A percentile compares a stretch with the other conserved stretches of the same genome.
Conservation (phyloP, 2,113 vertebrate genomes). For the Morone chrysops region DNA sequence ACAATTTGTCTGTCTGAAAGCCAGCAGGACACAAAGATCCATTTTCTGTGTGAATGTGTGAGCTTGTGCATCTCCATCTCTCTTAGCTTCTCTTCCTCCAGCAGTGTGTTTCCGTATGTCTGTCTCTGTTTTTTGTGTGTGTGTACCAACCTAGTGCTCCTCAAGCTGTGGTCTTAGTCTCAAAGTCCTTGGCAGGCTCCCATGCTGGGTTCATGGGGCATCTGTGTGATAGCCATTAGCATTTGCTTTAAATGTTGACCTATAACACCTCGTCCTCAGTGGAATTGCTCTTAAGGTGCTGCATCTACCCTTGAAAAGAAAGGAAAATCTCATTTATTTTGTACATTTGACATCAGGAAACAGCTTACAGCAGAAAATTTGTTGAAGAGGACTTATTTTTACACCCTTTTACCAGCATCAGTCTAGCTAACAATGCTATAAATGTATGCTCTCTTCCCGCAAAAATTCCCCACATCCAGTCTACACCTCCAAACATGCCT, state of each 20-base stretch:
- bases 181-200: conserved; percentile 53
- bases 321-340: conserved; percentile 45
- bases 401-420: not conserved
- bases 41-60: conserved; percentile 57
- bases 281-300: conserved; percentile 48
- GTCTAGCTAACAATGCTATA: not conserved
- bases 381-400: not conserved
- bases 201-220: conserved; percentile 54
- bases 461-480: not conserved
- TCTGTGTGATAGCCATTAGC: conserved; percentile 61
- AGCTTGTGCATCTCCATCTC: conserved; percentile 30
- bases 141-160: conserved; percentile 1
- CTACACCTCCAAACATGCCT: not conserved
- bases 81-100: conserved; percentile 17
- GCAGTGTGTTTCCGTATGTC: not conserved
- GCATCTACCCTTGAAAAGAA: conserved; percentile 33
- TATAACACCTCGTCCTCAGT: conserved; percentile 42
- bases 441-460: not conserved
- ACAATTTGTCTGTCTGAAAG: conserved; percentile 71
- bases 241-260: conserved; percentile 56
- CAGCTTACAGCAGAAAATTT: conserved; percentile 24
- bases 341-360: conserved; percentile 33
- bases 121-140: not conserved
- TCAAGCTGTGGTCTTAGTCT: conserved; percentile 22
- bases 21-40: conserved; percentile 56